A percentile compares a stretch with the other conserved stretches of the same genome.
phyloP scores from a whole-genome alignment of 2,113 vertebrate species.

The Lontra canadensis region DNA sequence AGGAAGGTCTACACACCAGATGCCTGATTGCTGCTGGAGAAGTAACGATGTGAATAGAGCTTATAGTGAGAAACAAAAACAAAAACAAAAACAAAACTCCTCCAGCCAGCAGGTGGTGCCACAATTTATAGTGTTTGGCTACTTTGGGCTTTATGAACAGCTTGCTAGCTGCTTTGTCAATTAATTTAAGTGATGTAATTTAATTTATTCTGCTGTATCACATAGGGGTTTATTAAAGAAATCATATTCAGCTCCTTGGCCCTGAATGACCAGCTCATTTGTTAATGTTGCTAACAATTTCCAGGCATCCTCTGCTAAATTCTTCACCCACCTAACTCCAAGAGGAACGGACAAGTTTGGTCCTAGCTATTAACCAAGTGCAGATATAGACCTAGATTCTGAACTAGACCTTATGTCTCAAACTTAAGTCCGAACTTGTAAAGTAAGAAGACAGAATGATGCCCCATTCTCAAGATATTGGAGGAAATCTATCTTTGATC shows the following conservation, averaged over 20 bases:
- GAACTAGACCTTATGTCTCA: background rate
- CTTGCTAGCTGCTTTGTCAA: constrained; percentile 47
- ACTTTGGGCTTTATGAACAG: background rate
- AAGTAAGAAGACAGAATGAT: constrained; percentile 10
- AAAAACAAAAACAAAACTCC: background rate
- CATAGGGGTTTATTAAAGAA: constrained; percentile 26
- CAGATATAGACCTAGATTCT: background rate
- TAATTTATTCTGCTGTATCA: constrained; percentile 38
- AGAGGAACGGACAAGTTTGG: background rate
- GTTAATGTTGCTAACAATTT: constrained; percentile 30
- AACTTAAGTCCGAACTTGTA: background rate
- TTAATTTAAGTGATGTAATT: constrained; percentile 54
- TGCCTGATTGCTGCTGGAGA: background rate
- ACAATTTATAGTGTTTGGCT: constrained; percentile 18
- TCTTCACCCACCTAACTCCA: background rate
- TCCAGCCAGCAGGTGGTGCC: constrained; percentile 51
- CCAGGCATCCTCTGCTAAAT: background rate
- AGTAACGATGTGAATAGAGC: constrained; percentile 2
- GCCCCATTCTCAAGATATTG: background rate
- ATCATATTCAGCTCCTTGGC: constrained; percentile 9
- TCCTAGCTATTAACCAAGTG: background rate
- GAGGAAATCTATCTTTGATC: background rate
- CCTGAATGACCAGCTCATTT: constrained; percentile 16
- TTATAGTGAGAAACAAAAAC: background rate
- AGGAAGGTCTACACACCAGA: background rate